Conservation (phyloP, 2,797 vertebrate genomes). For the Kryptopterus vitreolus region DNA sequence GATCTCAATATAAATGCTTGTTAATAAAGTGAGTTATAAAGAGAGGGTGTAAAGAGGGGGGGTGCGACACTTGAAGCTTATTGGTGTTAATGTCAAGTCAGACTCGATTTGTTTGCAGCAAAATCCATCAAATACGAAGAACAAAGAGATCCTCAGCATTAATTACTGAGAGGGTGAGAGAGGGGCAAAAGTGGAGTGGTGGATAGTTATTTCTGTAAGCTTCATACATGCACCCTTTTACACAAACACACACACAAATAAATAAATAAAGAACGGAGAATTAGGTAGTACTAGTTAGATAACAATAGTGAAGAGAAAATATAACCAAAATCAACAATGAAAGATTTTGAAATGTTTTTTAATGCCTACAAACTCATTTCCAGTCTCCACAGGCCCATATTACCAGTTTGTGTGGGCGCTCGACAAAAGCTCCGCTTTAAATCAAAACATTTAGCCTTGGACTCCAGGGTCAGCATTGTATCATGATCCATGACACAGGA, state of each 20-base stretch:
- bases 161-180: slow-evolving; percentile 15
- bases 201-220: slow-evolving; percentile 15
- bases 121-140: slow-evolving; percentile 41
- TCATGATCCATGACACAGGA: slow-evolving; percentile 44
- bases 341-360: slow-evolving; percentile 14
- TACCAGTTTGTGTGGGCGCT: slow-evolving; percentile 18
- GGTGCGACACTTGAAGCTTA: slow-evolving; percentile 56
- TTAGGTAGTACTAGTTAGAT: slow-evolving; percentile 18
- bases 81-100: slow-evolving; percentile 63
- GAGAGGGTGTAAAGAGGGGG: slow-evolving; percentile 39
- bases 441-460: slow-evolving; percentile 56
- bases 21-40: slow-evolving; percentile 59
- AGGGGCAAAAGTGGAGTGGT: slow-evolving; percentile 4
- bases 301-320: slow-evolving; percentile 32
- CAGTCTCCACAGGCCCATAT: neutral
- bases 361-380: slow-evolving; percentile 9
- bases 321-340: slow-evolving; percentile 29
- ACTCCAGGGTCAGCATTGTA: slow-evolving; percentile 52
- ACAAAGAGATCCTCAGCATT: slow-evolving; percentile 30
- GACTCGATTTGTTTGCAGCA: slow-evolving; percentile 55
- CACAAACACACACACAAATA: neutral
- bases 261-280: too few relatives aligned
- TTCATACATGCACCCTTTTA: neutral
- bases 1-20: slow-evolving; percentile 57
- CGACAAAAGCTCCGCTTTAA: slow-evolving; percentile 39